These are phyloP conservation scores for Halictus ligatus DNA, from an alignment of 2,888 invertebrate species.

Conservation along the genomic window DNA sequence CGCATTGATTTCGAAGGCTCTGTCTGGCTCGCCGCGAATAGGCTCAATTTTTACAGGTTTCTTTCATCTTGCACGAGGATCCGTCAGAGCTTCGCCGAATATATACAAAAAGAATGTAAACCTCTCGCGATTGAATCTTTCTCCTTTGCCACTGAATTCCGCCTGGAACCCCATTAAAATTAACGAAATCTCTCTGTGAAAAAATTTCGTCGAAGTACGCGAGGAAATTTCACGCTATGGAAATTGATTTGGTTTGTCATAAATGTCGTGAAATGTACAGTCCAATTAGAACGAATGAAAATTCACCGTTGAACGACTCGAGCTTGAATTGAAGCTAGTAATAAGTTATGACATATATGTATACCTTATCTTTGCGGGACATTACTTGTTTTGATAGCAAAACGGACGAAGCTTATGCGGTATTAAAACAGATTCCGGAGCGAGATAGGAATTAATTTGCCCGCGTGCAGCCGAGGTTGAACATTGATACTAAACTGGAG, in stretches of 20 bases:
- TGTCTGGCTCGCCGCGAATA: conserved; percentile 25
- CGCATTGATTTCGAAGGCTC: conserved; percentile 37
- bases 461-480: not conserved
- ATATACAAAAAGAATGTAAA: conserved; percentile 4
- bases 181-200: not conserved
- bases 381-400: not conserved
- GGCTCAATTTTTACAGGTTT: conserved; percentile 42
- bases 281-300: not conserved
- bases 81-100: conserved; percentile 15
- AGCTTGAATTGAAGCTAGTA: not conserved
- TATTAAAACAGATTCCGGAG: not conserved
- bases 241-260: not conserved
- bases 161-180: not conserved
- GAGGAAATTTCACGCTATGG: not conserved
- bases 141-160: conserved; percentile 8
- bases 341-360: not conserved
- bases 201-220: not conserved
- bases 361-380: not conserved
- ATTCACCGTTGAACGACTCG: not conserved
- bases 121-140: conserved; percentile 11
- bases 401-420: not conserved
- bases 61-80: conserved; percentile 22
- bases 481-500: not conserved
- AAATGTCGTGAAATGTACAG: too few relatives aligned
- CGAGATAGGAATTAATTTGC: not conserved